phyloP scores from a whole-genome alignment of 35 echinoderm and acorn worm genomes.

The Diadema setosum region DNA sequence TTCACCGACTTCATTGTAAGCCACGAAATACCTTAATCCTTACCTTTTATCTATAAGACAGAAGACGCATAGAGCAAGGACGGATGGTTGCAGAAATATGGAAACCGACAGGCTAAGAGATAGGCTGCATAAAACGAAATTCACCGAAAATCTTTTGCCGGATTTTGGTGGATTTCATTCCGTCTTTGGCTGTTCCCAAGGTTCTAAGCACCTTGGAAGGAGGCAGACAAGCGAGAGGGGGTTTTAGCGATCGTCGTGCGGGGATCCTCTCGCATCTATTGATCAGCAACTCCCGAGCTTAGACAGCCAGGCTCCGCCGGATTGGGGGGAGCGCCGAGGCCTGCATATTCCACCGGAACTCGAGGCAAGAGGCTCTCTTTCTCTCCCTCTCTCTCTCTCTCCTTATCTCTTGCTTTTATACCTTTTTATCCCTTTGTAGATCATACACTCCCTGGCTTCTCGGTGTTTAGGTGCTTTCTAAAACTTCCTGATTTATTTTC shows the following conservation, averaged over 20 bases:
- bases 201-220: neutral
- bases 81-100: too few species aligned
- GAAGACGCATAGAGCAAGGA: neutral
- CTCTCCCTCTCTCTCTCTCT: neutral
- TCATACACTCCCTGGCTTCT: too few species aligned
- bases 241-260: neutral
- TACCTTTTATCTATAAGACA: constrained; percentile 1
- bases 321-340: neutral
- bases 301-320: neutral
- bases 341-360: neutral
- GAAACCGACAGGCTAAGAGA: too few species aligned
- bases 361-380: neutral
- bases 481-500: too few species aligned
- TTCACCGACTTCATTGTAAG: constrained; percentile 1
- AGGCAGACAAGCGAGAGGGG: neutral
- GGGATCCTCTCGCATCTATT: neutral
- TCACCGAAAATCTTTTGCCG: neutral
- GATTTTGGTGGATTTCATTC: neutral
- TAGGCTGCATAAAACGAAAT: too few species aligned
- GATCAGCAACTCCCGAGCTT: neutral
- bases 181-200: neutral
- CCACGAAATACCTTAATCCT: neutral
- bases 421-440: neutral
- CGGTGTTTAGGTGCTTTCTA: too few species aligned
- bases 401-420: neutral